A percentile compares a stretch with the other conserved stretches of the same genome.
phyloP scores from a whole-genome alignment of 2,797 vertebrate genomes.

The Cetoscarus ocellatus region DNA sequence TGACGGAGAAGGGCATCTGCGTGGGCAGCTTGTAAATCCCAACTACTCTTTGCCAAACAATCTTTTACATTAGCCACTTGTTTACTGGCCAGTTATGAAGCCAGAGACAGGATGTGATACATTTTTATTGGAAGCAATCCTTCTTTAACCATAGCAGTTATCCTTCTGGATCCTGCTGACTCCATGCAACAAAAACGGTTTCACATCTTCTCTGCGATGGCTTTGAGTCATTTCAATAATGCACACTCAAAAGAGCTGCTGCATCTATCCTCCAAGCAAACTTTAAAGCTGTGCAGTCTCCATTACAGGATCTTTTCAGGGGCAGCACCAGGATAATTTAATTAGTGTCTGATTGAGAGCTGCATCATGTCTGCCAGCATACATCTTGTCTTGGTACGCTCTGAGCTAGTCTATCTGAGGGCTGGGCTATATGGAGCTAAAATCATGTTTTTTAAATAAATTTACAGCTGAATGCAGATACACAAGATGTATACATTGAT shows the following conservation, averaged over 20 bases:
- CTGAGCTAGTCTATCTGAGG: slow-evolving; percentile 17
- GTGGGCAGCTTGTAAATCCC: slow-evolving; percentile 82
- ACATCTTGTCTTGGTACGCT: slow-evolving; percentile 25
- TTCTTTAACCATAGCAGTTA: slow-evolving; percentile 24
- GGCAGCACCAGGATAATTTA: slow-evolving; percentile 35
- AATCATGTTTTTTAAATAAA: too few species aligned
- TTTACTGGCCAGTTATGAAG: slow-evolving; percentile 60
- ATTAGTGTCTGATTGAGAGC: slow-evolving; percentile 52
- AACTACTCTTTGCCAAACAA: slow-evolving; percentile 75
- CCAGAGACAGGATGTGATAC: slow-evolving; percentile 38
- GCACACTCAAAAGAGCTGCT: slow-evolving; percentile 9
- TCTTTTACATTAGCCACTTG: slow-evolving; percentile 75
- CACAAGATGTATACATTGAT: too few species aligned
- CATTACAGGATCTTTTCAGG: slow-evolving; percentile 33
- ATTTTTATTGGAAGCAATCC: slow-evolving; percentile 53
- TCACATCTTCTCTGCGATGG: slow-evolving; percentile 18
- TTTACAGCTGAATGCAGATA: too few species aligned
- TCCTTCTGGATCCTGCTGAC: slow-evolving; percentile 41
- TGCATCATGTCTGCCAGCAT: slow-evolving; percentile 38
- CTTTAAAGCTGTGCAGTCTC: slow-evolving; percentile 26
- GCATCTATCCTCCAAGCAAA: slow-evolving; percentile 28
- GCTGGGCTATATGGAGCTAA: background rate
- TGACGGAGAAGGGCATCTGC: slow-evolving; percentile 79
- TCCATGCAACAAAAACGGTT: slow-evolving; percentile 21
- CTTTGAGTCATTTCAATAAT: slow-evolving; percentile 39